Percentiles rank a stretch among this genome's conserved stretches.
These are phyloP conservation scores for Heterochromis multidens DNA, from an alignment of 2,113 vertebrate species.

Conservation along the genomic window DNA sequence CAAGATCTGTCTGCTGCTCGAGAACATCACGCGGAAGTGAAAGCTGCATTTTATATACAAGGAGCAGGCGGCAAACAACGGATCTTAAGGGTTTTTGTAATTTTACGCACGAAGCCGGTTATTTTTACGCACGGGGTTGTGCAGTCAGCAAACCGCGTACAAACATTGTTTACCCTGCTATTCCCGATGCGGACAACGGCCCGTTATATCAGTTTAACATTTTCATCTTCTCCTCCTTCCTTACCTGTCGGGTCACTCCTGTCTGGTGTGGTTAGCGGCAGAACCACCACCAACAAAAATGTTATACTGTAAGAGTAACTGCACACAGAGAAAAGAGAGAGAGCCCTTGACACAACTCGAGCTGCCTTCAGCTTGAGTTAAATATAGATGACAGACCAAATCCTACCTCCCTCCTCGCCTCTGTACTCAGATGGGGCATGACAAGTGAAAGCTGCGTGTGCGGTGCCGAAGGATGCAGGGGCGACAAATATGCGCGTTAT, in stretches of 20 bases:
- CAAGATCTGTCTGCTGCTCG: background rate
- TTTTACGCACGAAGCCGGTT: conserved; percentile 17
- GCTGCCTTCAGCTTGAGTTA: conserved; percentile 33
- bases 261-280: background rate
- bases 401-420: background rate
- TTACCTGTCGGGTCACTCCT: conserved; percentile 15
- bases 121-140: conserved; percentile 10
- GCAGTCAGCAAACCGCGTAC: background rate
- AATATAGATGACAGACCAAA: conserved; percentile 56
- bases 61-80: background rate
- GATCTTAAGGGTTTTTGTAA: background rate
- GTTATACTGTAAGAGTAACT: background rate
- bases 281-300: background rate
- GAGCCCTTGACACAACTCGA: background rate
- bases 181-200: too few species aligned
- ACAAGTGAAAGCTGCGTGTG: conserved; percentile 32
- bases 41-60: background rate
- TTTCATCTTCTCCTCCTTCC: background rate
- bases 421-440: conserved; percentile 20
- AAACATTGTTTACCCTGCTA: too few species aligned
- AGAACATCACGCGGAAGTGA: conserved; percentile 23
- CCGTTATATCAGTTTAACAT: background rate
- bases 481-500: background rate
- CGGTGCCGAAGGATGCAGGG: conserved; percentile 1
- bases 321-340: background rate